A percentile compares a stretch with the other conserved stretches of the same genome.
Evolutionary conservation across 2,113 vertebrate species (phyloP).

Genomic region (Fregetta grallaria): DNA sequence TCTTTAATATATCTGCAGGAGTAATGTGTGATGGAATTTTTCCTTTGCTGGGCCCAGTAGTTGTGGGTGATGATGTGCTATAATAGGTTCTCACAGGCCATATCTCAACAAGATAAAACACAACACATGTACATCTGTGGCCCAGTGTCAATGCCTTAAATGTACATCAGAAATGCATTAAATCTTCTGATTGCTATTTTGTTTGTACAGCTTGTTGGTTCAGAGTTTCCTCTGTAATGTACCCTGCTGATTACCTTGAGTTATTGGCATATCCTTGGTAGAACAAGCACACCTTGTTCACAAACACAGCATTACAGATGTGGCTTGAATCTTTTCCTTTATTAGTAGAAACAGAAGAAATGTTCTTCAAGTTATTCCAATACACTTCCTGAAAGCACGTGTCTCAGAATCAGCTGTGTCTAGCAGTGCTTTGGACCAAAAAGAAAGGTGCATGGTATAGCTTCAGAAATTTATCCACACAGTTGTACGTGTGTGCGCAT

Average conservation of each 20-base stretch:
- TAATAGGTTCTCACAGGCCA: constrained; percentile 96
- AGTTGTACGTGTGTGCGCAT: background rate
- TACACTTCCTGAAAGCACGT: background rate
- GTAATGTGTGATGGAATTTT: constrained; percentile 96
- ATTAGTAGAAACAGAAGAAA: constrained; percentile 46
- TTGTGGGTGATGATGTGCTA: constrained; percentile 85
- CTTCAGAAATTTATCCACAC: background rate
- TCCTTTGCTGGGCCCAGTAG: constrained; percentile 79
- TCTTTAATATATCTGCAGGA: constrained; percentile 93
- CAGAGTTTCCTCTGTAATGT: constrained; percentile 84
- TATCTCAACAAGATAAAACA: constrained; percentile 97
- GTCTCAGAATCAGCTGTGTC: background rate
- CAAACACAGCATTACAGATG: constrained; percentile 72
- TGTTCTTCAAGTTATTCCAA: constrained; percentile 5
- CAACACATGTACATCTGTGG: constrained; percentile 99
- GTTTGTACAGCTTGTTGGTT: constrained; percentile 87
- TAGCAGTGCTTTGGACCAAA: background rate
- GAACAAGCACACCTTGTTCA: constrained; percentile 78
- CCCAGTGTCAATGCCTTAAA: constrained; percentile 94
- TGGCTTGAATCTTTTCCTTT: constrained; percentile 54
- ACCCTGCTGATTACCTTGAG: constrained; percentile 88
- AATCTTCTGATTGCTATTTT: constrained; percentile 93
- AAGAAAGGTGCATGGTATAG: background rate
- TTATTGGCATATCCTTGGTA: constrained; percentile 80
- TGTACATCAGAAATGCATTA: constrained; percentile 99